Base-by-base conservation (phyloP, 1,140 invertebrate species). In the Grapholita molesta region DNA sequence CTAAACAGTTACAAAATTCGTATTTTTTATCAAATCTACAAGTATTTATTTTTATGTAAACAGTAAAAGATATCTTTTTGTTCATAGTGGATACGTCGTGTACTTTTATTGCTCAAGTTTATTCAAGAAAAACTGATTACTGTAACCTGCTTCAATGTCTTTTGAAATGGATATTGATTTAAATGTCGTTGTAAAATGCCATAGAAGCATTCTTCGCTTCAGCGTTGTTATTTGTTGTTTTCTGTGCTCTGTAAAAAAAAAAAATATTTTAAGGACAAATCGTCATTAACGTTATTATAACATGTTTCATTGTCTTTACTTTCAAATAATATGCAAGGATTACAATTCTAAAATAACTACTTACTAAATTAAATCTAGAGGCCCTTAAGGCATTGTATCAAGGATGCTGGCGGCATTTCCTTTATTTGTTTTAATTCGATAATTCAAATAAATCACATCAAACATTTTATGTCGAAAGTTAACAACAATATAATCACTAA, bases 41-140 rank as follows among this genome's bases (percentile, higher is more conserved):
- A n/a, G 53, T 61, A 61, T 7, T n/a, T 25, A 15, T 7, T 32
- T 32, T 15, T 0, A 15, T n/a, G 55, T 18, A 28, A 30, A 61
- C 6, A 15, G 25, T 61, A 32, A 48, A 42, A 25, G 33, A 30
- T 25, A 32, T 33, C 7, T 64, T 53, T 69, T 61, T 55, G 25
- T 35, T 21, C 70, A 74, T n/a, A 71, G 74, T 72, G 66, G 70
- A 83, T 80, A 81, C 24, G 72, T 80, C 42, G n/a, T 84, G 83
- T 84, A 83, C 82, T 83, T 70, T 88, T 90, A 90, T 90, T 90
- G 88, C 88, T 90, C 64, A 80, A 84, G 81, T 11, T 61, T 61
- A n/a, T n/a, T 61, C 11, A 57, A 30, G 12, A 3, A 11, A 30
- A 25, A 30, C 3, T 32, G 15, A 61, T 5, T 30, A 6, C 9